phyloP scores from a whole-genome alignment of 2,797 vertebrate genomes.

The Morelia viridis region DNA sequence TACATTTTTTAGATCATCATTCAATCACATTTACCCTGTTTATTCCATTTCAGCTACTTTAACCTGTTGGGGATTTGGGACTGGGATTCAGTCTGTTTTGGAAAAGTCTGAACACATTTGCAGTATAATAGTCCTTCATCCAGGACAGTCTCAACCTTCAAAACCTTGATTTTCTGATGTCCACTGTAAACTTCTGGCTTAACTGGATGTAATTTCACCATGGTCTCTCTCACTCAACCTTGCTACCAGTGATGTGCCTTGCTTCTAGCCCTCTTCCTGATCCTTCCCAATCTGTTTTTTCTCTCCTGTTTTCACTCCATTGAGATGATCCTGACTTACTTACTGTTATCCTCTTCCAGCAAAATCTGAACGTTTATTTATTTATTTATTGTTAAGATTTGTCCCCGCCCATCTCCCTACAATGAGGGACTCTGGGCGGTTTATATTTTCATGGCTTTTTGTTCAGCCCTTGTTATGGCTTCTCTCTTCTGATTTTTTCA shows the following conservation, averaged over 20 bases:
- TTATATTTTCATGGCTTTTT: not conserved
- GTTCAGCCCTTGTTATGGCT: not conserved
- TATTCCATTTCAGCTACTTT: not conserved
- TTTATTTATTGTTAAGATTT: too few relatives aligned
- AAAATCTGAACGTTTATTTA: too few relatives aligned
- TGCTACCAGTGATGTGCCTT: not conserved
- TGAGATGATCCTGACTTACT: not conserved
- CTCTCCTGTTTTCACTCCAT: not conserved
- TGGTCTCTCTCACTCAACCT: not conserved
- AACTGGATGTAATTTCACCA: not conserved
- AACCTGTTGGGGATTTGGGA: not conserved
- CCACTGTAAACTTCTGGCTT: not conserved
- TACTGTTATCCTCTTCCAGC: not conserved
- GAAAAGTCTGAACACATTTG: not conserved
- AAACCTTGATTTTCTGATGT: not conserved
- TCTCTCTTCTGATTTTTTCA: not conserved
- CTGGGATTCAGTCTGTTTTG: not conserved
- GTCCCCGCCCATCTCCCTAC: too few relatives aligned
- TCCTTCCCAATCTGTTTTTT: not conserved
- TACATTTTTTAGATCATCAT: not conserved
- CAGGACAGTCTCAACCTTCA: not conserved
- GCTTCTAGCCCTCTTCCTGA: not conserved
- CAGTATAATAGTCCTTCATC: not conserved
- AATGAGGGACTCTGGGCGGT: too few relatives aligned
- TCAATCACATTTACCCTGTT: not conserved